Evolutionary conservation across 2,113 vertebrate species (phyloP).

Genomic region (Anarrhichthys ocellatus): DNA sequence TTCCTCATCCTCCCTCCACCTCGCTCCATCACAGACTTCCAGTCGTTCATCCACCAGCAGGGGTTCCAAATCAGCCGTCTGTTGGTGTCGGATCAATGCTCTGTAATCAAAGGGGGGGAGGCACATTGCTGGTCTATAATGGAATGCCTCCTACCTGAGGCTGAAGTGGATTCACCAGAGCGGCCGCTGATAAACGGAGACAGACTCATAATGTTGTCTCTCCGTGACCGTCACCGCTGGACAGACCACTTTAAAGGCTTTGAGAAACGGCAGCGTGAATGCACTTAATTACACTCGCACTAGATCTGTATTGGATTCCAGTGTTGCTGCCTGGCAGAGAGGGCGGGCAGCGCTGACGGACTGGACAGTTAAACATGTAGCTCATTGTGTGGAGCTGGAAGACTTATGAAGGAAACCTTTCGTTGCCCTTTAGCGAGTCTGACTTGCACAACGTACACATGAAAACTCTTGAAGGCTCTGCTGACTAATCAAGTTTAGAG

Average conservation of each 20-base stretch:
- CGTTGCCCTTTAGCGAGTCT: neutral
- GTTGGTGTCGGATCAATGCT: constrained; percentile 59
- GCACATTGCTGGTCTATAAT: constrained; percentile 55
- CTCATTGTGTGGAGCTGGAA: constrained; percentile 46
- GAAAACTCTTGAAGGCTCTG: too few species aligned
- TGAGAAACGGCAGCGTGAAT: constrained; percentile 28
- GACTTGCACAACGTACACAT: too few species aligned
- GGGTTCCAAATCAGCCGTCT: constrained; percentile 52
- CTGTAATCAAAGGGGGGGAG: constrained; percentile 56
- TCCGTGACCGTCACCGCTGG: neutral
- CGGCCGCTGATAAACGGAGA: constrained; percentile 15
- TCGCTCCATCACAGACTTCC: constrained; percentile 15
- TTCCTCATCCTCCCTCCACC: neutral
- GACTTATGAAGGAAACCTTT: constrained; percentile 25
- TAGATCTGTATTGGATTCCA: constrained; percentile 61
- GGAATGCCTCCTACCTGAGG: constrained; percentile 60
- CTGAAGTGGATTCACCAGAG: too few species aligned
- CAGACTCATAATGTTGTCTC: constrained; percentile 37
- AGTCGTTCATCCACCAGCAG: constrained; percentile 29
- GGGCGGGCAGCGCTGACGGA: neutral
- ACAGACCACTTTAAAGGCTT: constrained; percentile 30
- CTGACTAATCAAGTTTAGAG: neutral
- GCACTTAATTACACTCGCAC: constrained; percentile 49
- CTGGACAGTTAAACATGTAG: constrained; percentile 15
- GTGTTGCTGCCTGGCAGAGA: constrained; percentile 39